A percentile compares a stretch with the other conserved stretches of the same genome.
These are phyloP conservation scores for Drosophila meridionalis DNA, from an alignment of 2,888 invertebrate genomes.

Conservation along the genomic window DNA sequence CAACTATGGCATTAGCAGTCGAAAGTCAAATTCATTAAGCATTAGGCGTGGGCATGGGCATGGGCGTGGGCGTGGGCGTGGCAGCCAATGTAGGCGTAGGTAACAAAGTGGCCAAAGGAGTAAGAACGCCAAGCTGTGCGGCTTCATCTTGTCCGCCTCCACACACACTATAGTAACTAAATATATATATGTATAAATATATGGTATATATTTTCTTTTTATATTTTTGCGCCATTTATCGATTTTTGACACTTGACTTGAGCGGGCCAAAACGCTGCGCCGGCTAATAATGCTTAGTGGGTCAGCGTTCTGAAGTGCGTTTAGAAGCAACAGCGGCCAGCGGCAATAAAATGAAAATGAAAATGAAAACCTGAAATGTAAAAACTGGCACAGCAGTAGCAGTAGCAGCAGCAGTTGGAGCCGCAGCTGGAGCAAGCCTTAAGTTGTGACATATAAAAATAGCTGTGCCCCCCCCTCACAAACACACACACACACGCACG, in stretches of 20 bases:
- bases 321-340: conserved; percentile 76
- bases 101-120: conserved; percentile 23
- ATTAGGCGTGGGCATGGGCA: conserved; percentile 29
- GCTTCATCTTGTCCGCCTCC: conserved; percentile 30
- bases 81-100: conserved; percentile 24
- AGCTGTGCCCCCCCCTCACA: conserved; percentile 35
- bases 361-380: conserved; percentile 16
- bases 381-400: conserved; percentile 64
- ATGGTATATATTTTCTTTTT: neutral
- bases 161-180: neutral
- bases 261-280: conserved; percentile 44
- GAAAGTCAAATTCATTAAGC: conserved; percentile 66
- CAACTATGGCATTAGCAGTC: conserved; percentile 26
- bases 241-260: conserved; percentile 73
- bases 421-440: conserved; percentile 42
- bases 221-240: conserved; percentile 56
- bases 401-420: conserved; percentile 28
- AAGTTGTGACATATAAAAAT: conserved; percentile 71
- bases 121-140: conserved; percentile 34
- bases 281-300: conserved; percentile 78
- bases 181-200: conserved; percentile 4
- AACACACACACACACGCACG: conserved; percentile 18
- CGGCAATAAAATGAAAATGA: conserved; percentile 54
- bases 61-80: conserved; percentile 21
- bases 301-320: conserved; percentile 76